Evolutionary conservation across 2,888 invertebrate species (phyloP), one percentile per base, ranked within the genome.

Genomic region (Ypsolopha scabrella): DNA sequence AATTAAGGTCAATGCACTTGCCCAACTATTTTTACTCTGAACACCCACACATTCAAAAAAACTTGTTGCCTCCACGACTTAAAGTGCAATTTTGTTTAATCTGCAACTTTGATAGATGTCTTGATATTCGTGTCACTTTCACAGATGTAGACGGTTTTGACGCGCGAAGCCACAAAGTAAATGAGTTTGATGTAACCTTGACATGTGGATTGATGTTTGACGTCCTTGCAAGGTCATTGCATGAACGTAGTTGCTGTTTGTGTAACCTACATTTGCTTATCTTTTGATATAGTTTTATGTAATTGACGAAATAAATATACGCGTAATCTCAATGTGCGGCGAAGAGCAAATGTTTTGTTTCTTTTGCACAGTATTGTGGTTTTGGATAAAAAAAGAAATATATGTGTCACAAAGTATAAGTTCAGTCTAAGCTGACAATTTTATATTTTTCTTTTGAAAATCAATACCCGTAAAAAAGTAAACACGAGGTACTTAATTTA

Each of bases 181-280:
- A 60, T 64, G 49, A 24, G 24, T 24, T 24, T 68, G 70, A 67
- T 65, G 75, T 77, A 77, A 75, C 85, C 85, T 83, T 85, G 83
- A 79, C 80, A 80, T 65, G 56, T 62, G 65, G 70, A 67, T 78
- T 85, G 83, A 86, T 81, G 76, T 73, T 81, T 82, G 73, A 73
- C 81, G 83, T 80, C 85, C 85, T 86, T 86, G 85, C 66, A 74
- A 68, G 82, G 80, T 80, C 81, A 69, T 61, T 68, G 78, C 75
- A 71, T 72, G 67, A 58, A 49, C 45, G n/a, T 43, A 34, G 24
- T 43, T 44, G 43, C 34, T 35, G 9, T 43, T 33, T 11, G 8
- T 13, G 7, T 50, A 43, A 44, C 41, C 41, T 39, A 39, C 24
- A 45, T 46, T 24, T 24, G 24, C 24, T 24, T 24, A 24, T 24